These are phyloP conservation scores for Cygnus olor DNA, from an alignment of 2,797 vertebrate genomes.

Conservation along the genomic window DNA sequence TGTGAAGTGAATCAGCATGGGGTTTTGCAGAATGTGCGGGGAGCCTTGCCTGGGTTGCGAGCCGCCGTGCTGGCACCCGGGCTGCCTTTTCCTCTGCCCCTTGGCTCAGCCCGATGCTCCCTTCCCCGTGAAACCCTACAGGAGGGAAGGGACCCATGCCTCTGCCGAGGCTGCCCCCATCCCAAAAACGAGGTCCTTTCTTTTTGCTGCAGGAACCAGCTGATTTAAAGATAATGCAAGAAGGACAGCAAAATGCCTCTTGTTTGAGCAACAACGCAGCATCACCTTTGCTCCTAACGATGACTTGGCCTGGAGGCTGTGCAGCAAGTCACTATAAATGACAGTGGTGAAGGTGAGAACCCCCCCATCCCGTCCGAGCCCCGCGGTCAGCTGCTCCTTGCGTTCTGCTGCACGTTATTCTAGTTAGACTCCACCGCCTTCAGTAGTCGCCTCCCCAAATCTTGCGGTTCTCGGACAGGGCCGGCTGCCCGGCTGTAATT, in stretches of 20 bases:
- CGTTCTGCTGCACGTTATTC: accelerated
- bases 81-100: slow-evolving; percentile 9
- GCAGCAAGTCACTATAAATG: not conserved
- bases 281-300: not conserved
- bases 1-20: slow-evolving; percentile 71
- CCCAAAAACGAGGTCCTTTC: not conserved
- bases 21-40: slow-evolving; percentile 72
- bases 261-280: not conserved
- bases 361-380: not conserved
- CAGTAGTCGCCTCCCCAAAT: not conserved
- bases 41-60: slow-evolving; percentile 46
- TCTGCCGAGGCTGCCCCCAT: not conserved
- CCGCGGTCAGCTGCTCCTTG: accelerated
- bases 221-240: not conserved
- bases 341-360: not conserved
- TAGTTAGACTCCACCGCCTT: not conserved
- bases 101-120: not conserved
- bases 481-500: not conserved
- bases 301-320: not conserved
- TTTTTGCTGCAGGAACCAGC: not conserved
- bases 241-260: not conserved
- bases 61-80: slow-evolving; percentile 21
- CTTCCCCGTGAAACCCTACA: not conserved
- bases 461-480: not conserved
- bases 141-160: not conserved